phyloP scores from a whole-genome alignment of 2,797 vertebrate genomes.

The Synanceia verrucosa region DNA sequence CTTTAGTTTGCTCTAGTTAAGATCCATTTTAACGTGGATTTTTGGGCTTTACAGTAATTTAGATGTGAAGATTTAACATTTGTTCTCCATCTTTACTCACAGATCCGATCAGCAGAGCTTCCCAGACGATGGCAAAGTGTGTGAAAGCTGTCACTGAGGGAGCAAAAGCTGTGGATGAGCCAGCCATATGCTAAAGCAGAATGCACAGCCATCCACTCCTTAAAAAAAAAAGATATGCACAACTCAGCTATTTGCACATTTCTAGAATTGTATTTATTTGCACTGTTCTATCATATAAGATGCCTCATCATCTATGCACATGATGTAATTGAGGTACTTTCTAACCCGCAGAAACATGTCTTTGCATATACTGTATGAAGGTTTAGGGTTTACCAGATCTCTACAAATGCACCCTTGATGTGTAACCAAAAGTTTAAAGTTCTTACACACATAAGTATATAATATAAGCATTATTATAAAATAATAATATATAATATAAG shows the following conservation, averaged over 20 bases:
- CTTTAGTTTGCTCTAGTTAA: conserved; percentile 6
- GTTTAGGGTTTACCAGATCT: conserved; percentile 14
- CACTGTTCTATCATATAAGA: conserved; percentile 32
- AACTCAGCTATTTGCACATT: conserved; percentile 62
- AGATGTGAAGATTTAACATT: conserved; percentile 4
- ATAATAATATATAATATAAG: neutral
- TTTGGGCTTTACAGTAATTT: neutral
- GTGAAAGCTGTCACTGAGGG: conserved; percentile 92
- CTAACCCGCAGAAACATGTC: conserved; percentile 21
- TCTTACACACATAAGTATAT: too few relatives aligned
- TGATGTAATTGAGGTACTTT: conserved; percentile 15
- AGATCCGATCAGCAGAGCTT: conserved; percentile 94
- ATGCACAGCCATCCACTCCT: conserved; percentile 9
- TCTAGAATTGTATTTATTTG: conserved; percentile 47
- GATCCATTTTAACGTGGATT: neutral
- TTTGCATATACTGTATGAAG: conserved; percentile 9
- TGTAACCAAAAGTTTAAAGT: neutral
- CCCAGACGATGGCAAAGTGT: conserved; percentile 94
- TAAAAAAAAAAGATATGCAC: conserved; percentile 48
- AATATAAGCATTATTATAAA: too few relatives aligned
- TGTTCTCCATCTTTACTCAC: conserved; percentile 50
- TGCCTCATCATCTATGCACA: neutral
- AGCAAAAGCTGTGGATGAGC: conserved; percentile 88
- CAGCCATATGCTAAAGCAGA: conserved; percentile 85
- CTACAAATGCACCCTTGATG: neutral